These are phyloP conservation scores for Catharus minimus DNA, from an alignment of 2,113 vertebrate genomes.

Conservation along the genomic window DNA sequence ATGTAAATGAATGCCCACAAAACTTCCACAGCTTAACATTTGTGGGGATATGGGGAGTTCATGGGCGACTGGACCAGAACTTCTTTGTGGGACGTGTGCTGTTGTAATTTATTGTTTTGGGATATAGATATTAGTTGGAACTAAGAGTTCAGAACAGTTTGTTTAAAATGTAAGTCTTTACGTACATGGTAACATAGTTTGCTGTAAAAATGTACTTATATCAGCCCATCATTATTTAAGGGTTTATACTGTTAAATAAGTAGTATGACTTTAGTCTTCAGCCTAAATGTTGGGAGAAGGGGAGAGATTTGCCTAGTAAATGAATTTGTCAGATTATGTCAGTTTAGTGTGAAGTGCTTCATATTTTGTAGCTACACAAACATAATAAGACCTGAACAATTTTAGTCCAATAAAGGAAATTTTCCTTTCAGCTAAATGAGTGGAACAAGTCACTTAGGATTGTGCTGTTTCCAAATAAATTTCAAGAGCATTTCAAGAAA, in stretches of 20 bases:
- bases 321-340: neutral
- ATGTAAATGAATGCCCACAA: neutral
- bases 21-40: neutral
- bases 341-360: neutral
- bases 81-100: neutral
- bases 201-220: neutral
- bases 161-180: neutral
- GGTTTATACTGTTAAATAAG: neutral
- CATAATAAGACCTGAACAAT: neutral
- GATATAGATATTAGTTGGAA: neutral
- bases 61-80: neutral
- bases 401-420: neutral
- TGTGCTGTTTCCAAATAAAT: neutral
- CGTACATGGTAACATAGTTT: neutral
- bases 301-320: neutral
- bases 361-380: neutral
- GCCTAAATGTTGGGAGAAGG: neutral
- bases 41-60: neutral
- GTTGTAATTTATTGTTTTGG: neutral
- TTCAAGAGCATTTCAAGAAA: neutral
- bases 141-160: neutral
- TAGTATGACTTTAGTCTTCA: neutral
- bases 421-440: neutral
- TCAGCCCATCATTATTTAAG: neutral
- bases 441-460: neutral